Evolutionary conservation across 2,888 invertebrate species (phyloP).

Genomic region (Ophioninae sp.): DNA sequence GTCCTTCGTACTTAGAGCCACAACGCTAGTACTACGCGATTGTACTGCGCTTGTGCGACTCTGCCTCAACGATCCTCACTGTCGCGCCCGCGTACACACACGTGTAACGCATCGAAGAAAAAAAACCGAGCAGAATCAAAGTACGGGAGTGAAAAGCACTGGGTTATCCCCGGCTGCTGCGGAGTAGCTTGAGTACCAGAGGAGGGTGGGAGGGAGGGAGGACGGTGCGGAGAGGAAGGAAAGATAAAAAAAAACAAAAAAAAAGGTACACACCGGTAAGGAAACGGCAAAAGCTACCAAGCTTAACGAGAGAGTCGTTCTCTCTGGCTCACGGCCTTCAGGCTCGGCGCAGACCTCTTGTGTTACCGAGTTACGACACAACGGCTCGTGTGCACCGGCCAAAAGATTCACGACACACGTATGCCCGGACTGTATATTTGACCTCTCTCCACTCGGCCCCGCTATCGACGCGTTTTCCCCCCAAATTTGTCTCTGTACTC

Average conservation of each 20-base stretch:
- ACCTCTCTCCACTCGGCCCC: not conserved
- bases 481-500: not conserved
- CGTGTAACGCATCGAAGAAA: conserved; percentile 29
- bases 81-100: conserved; percentile 17
- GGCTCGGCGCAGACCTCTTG: conserved; percentile 50
- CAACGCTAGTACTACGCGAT: conserved; percentile 48
- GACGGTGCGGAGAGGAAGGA: not conserved
- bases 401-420: conserved; percentile 32
- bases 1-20: conserved; percentile 49
- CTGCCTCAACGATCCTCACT: conserved; percentile 3
- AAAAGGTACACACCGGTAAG: conserved; percentile 46
- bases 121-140: not conserved
- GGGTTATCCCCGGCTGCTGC: not conserved
- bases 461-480: not conserved
- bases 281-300: conserved; percentile 40
- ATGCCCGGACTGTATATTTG: conserved; percentile 31
- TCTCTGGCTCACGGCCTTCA: conserved; percentile 55
- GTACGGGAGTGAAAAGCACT: not conserved
- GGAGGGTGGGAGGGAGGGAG: not conserved
- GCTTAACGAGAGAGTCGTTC: conserved; percentile 41
- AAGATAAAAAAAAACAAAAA: not conserved
- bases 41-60: conserved; percentile 33
- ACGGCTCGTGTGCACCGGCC: conserved; percentile 58
- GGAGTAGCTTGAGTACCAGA: not conserved
- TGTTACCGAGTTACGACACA: conserved; percentile 63